phyloP scores from a whole-genome alignment of 2,888 invertebrate species.

The Coremacera marginata region DNA sequence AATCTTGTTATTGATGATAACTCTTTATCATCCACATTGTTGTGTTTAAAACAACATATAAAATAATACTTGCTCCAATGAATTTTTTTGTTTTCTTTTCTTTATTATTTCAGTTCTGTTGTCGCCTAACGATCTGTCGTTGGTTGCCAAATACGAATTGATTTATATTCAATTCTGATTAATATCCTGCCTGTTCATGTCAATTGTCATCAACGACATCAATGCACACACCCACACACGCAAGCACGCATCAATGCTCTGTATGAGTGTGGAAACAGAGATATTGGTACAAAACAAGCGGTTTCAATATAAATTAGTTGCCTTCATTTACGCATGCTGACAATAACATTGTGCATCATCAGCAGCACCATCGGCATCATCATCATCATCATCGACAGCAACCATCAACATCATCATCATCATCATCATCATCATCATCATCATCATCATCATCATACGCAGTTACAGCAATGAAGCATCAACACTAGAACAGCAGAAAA shows the following conservation, averaged over 20 bases:
- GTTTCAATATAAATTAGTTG: conserved; percentile 26
- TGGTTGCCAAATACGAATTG: conserved; percentile 4
- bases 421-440: no score
- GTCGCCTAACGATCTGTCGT: not conserved
- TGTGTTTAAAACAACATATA: no score
- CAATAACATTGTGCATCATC: not conserved
- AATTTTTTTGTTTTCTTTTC: not conserved
- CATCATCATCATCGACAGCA: not conserved
- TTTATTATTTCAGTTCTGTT: no score
- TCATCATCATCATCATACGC: no score
- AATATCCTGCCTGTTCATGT: conserved; percentile 20
- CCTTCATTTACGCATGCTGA: not conserved
- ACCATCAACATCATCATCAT: no score
- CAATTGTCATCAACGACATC: conserved; percentile 15
- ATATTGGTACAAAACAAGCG: conserved; percentile 1
- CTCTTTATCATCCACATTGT: no score
- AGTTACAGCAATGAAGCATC: no score
- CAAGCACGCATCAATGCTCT: conserved; percentile 27
- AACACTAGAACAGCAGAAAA: no score
- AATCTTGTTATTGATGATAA: no score
- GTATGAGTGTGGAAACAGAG: not conserved
- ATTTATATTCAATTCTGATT: conserved; percentile 15
- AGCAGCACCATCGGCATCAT: not conserved
- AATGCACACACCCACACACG: conserved; percentile 22
- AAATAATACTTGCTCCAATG: no score